Percentiles rank a stretch among this genome's conserved stretches.
Evolutionary conservation across 2,888 invertebrate genomes (phyloP).

Genomic region (Sarcophaga caerulescens): DNA sequence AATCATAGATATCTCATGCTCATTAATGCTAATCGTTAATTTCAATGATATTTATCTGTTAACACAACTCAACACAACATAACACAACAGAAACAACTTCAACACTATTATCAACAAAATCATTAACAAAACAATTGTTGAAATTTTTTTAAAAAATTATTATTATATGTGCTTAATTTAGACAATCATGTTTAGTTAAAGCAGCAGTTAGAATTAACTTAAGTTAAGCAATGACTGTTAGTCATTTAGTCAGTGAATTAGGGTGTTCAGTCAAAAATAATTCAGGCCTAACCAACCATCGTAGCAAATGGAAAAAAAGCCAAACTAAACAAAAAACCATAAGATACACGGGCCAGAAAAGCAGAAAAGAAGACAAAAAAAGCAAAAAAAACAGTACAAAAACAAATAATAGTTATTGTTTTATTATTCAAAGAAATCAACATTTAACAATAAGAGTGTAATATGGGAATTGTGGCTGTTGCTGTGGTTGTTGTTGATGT

Average conservation of each 20-base stretch:
- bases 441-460: slow-evolving; percentile 13
- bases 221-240: neutral
- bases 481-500: neutral
- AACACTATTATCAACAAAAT: slow-evolving; percentile 34
- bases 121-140: slow-evolving; percentile 53
- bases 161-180: neutral
- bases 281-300: slow-evolving; percentile 12
- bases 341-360: slow-evolving; percentile 28
- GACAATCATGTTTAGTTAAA: neutral
- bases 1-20: neutral
- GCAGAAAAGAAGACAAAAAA: slow-evolving; percentile 16
- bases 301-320: neutral
- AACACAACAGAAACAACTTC: neutral
- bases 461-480: slow-evolving; percentile 13
- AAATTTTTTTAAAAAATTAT: neutral
- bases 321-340: neutral
- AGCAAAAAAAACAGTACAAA: slow-evolving; percentile 13
- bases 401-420: neutral
- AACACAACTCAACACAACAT: neutral
- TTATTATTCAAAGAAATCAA: slow-evolving; percentile 14
- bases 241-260: slow-evolving; percentile 1
- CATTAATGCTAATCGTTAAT: slow-evolving; percentile 10
- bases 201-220: slow-evolving; percentile 9
- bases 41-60: slow-evolving; percentile 3
- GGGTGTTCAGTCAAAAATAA: neutral